Evolutionary conservation across 2,888 invertebrate genomes (phyloP).

Genomic region (Sesia apiformis): DNA sequence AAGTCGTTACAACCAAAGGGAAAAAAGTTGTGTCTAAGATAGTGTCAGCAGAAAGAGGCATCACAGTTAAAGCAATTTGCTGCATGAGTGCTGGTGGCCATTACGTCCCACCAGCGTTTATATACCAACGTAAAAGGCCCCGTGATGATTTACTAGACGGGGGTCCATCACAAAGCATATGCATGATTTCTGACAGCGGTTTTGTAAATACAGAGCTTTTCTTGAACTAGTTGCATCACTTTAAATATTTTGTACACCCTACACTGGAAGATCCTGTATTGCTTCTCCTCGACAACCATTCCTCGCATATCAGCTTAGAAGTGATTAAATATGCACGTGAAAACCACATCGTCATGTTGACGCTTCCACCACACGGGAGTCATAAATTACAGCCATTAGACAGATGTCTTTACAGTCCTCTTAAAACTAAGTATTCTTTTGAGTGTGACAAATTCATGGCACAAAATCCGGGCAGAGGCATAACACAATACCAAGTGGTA

Average conservation of each 20-base stretch:
- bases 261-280: neutral
- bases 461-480: neutral
- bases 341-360: neutral
- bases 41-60: slow-evolving; percentile 8
- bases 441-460: neutral
- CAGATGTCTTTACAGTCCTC: neutral
- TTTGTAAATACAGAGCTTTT: slow-evolving; percentile 1
- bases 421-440: neutral
- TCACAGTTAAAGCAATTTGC: slow-evolving; percentile 13
- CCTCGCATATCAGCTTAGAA: neutral
- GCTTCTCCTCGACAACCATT: neutral
- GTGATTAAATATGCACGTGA: neutral
- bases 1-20: slow-evolving; percentile 1
- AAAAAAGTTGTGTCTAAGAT: neutral
- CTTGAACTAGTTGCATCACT: slow-evolving; percentile 1
- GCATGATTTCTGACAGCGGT: slow-evolving; percentile 1
- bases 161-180: neutral
- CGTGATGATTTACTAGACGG: slow-evolving; percentile 1
- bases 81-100: neutral
- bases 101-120: slow-evolving; percentile 3
- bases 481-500: neutral
- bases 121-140: neutral
- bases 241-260: neutral
- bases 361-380: neutral
- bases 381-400: neutral